Base-by-base conservation (phyloP, 2,888 invertebrate genomes). In the Hetaerina titia region DNA sequence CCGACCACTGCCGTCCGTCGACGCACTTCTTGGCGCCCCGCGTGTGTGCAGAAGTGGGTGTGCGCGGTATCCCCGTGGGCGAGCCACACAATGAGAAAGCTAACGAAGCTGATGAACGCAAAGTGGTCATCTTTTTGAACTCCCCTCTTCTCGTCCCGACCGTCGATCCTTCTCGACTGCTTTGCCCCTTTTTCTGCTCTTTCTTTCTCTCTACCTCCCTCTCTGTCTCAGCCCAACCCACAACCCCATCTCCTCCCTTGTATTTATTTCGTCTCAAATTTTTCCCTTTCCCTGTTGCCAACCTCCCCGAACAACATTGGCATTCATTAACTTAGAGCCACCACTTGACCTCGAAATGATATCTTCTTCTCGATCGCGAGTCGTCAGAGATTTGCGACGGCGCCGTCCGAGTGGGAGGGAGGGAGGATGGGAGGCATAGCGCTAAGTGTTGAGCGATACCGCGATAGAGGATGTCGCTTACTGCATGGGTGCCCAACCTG, bases 101-200 rank as follows among this genome's bases (percentile, higher is more conserved):
- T 92, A 92, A 92, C 92, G 92, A 92, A 92, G 92, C 92, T 92
- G 92, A 92, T 92, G 92, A 92, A 92, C 92, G 92, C 92, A 74
- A 92, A 92, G 92, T 92, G 92, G 92, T 92, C 69, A 92, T 92
- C 92, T 74, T 64, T 60, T 69, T 4, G 69, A 69, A 69, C 69
- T n/a, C 69, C 69, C n/a, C n/a, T 17, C 22, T 69, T 7, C 69
- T 22, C 69, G 69, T 69, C 22, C 69, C 22, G n/a, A 69, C 69
- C 69, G 22, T 69, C n/a, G 9, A 7, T n/a, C 69, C 69, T 22
- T 69, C 45, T 45, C 45, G 69, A 69, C 69, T 69, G n/a, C 69
- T 22, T 69, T 19, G 81, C 31, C 31, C 81, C 81, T 5, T 11
- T 19, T 22, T 92, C 31, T 45, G 57, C 15, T 57, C 69, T 9